A percentile compares a stretch with the other conserved stretches of the same genome.
phyloP scores from a whole-genome alignment of 2,888 invertebrate genomes.

The Drosophila mercatorum region DNA sequence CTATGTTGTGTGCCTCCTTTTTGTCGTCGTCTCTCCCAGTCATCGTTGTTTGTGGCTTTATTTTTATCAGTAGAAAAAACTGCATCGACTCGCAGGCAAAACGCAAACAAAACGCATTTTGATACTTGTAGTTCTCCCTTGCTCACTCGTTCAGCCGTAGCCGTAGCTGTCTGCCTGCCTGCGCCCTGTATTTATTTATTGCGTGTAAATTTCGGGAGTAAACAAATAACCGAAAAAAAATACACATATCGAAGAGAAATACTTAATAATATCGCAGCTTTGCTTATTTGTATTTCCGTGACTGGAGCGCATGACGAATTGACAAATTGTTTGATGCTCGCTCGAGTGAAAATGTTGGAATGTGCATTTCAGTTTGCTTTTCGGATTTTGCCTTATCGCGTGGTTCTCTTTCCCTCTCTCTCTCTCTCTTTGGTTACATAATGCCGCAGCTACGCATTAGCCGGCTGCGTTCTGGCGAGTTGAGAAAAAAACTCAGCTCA shows the following conservation, averaged over 20 bases:
- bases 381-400: constrained; percentile 29
- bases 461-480: constrained; percentile 34
- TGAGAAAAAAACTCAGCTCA: constrained; percentile 11
- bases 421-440: constrained; percentile 29
- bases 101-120: constrained; percentile 58
- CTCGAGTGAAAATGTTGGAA: constrained; percentile 37
- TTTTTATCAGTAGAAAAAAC: constrained; percentile 63
- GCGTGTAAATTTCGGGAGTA: constrained; percentile 70
- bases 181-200: constrained; percentile 59
- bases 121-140: constrained; percentile 26
- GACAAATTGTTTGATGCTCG: constrained; percentile 40
- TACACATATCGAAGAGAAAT: constrained; percentile 10
- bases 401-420: not conserved
- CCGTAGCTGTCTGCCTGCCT: not conserved
- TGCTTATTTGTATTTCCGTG: constrained; percentile 63
- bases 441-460: constrained; percentile 34
- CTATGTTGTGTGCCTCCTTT: constrained; percentile 57
- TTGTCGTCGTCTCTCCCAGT: constrained; percentile 46
- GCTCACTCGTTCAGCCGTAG: not conserved
- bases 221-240: constrained; percentile 49
- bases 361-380: constrained; percentile 31
- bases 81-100: constrained; percentile 52
- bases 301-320: constrained; percentile 44
- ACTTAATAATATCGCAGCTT: constrained; percentile 24
- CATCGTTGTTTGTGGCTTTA: constrained; percentile 66